Percentiles rank a stretch among this genome's conserved stretches.
These are phyloP conservation scores for Apodemia hepburni DNA, from an alignment of 2,888 invertebrate species.

Conservation along the genomic window DNA sequence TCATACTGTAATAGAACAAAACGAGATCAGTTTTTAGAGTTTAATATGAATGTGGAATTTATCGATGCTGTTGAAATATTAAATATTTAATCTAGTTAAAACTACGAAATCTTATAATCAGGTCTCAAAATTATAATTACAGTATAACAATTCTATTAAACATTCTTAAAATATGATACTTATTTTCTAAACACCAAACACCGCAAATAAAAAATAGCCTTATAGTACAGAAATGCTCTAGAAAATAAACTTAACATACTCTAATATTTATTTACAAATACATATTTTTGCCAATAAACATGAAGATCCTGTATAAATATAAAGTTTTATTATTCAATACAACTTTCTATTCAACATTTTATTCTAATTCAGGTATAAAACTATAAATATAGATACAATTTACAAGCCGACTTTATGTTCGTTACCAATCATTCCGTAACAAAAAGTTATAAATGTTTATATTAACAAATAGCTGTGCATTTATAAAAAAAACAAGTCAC, in stretches of 20 bases:
- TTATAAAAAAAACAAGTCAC: background rate
- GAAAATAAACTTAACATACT: constrained; percentile 33
- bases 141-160: constrained; percentile 17
- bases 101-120: constrained; percentile 42
- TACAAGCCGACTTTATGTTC: constrained; percentile 24
- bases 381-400: constrained; percentile 29
- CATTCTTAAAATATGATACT: constrained; percentile 33
- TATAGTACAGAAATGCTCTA: constrained; percentile 57
- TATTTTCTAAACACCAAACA: constrained; percentile 68
- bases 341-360: constrained; percentile 31
- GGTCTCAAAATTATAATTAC: constrained; percentile 47
- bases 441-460: background rate
- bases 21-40: no score
- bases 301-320: constrained; percentile 46
- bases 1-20: no score
- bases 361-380: constrained; percentile 31
- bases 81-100: background rate
- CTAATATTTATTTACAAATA: constrained; percentile 37
- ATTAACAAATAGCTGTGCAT: background rate
- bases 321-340: constrained; percentile 39
- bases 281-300: constrained; percentile 36
- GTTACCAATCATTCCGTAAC: constrained; percentile 23
- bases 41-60: background rate
- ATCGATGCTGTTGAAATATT: background rate
- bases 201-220: constrained; percentile 58